Conservation (phyloP, 2,888 invertebrate genomes). For the Pharmacophagus antenor region DNA sequence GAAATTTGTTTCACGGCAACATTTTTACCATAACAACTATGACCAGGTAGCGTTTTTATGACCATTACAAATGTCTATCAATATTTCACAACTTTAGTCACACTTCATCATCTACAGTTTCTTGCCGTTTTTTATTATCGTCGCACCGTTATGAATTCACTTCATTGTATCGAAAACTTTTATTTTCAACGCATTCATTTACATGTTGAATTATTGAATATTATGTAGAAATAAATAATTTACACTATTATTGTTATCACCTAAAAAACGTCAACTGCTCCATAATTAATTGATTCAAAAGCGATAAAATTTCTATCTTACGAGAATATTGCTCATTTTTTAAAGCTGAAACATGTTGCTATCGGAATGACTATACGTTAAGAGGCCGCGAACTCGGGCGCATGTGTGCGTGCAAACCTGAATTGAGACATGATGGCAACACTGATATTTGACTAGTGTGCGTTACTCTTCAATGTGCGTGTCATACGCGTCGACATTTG, state of each 20-base stretch:
- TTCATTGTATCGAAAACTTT: neutral
- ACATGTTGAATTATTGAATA: neutral
- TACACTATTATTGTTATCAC: neutral
- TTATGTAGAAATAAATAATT: neutral
- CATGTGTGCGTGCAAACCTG: constrained; percentile 44
- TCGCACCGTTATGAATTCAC: constrained; percentile 5
- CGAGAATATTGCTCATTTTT: constrained; percentile 9
- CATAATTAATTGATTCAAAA: neutral
- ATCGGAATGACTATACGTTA: constrained; percentile 33
- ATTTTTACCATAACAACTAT: neutral
- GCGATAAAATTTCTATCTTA: constrained; percentile 24
- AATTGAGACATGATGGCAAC: constrained; percentile 41
- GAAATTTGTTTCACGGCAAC: neutral
- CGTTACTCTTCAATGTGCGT: constrained; percentile 37
- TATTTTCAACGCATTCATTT: constrained; percentile 14
- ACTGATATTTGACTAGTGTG: constrained; percentile 29
- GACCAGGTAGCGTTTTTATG: constrained; percentile 1
- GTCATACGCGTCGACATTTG: constrained; percentile 49
- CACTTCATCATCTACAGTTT: neutral
- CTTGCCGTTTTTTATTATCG: neutral
- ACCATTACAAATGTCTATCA: constrained; percentile 4
- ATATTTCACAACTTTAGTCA: constrained; percentile 8
- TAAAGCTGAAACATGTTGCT: constrained; percentile 25
- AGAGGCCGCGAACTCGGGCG: constrained; percentile 52
- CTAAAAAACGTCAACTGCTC: neutral